Base-by-base conservation (phyloP, 1,140 invertebrate species). In the Carposina sasakii region DNA sequence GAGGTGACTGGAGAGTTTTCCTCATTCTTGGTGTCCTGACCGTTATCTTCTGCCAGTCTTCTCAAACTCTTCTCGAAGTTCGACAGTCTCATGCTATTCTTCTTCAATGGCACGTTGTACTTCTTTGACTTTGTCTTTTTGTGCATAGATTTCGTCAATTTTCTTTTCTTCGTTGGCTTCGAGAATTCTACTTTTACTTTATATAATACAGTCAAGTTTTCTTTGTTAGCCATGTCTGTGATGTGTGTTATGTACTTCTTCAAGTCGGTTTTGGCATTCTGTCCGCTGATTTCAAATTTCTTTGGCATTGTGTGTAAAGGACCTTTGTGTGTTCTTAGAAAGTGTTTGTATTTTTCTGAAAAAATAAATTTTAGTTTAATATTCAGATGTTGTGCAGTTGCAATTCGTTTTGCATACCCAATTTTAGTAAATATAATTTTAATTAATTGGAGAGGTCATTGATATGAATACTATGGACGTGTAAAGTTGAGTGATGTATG, bases 61-160 rank as follows among this genome's bases (percentile, higher is more conserved):
- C 75, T 58, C 17, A 76, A 23, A 10, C 73, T 55, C 9, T 75
- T 58, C 46, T 82, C 78, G 23, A 76, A 78, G 30, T 69, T 75
- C 3, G 78, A 82, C 13, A 79, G 33, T 34, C 73, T 82, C 76
- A 82, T 78, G 22, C 59, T 82, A 12, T 73, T 68, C 46, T 72
- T 76, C 42, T 82, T 82, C 23, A 82, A 54, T 0, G 78, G 78
- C n/a, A 82, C 60, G 1, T 74, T 79, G 24, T 69, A 82, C 34
- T 78, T 82, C 52, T 82, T 82, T 2, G 67, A 57, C 23, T 61
- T 72, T 22, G 66, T 70, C 20, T 67, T 72, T 0, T 28, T 1
- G 2, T 46, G 13, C n/a, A 30, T 21, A 30, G 60, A 70, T 26
- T 65, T 70, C n/a, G 51, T 54, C 6, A 42, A 48, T 50, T 23